Base-by-base conservation (phyloP, 2,888 invertebrate genomes). In the Hartigia nigra region DNA sequence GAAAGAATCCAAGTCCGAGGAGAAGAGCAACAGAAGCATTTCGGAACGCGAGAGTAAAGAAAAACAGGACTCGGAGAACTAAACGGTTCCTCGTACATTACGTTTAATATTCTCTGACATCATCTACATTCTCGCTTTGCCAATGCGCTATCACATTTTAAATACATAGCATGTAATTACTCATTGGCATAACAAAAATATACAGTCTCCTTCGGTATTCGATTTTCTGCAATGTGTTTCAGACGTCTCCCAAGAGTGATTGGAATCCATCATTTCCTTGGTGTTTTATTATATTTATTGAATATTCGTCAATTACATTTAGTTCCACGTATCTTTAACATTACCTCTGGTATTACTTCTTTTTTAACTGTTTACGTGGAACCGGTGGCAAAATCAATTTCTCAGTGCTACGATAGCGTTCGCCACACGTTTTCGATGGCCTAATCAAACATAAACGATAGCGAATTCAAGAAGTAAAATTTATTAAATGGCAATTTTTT, bases 1-100 rank as follows among this genome's bases (percentile, higher is more conserved):
- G 9, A 90, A 89, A 37, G 87, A 89, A 31, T 83, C 84, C 1
- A 88, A 87, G 36, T 87, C 83, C 70, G 89, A 85, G 4, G 89
- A 89, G 0, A 90, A 89, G 32, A 85, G 83, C 69, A 84, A 85
- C 74, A 85, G 81, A 76, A 82, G 85, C 32, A 87, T 86, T 36
- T 86, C 86, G 78, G 82, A 83, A 72, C 85, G 80, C 80, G 87
- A 86, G 70, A 84, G 80, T 78, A 87, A 87, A 77, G 87, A 87
- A 74, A 87, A 86, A 76, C 70, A 81, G n/a, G 88, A 88, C 76
- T 85, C 86, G 37, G 88, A 88, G 76, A 88, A 85, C 83, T 88
- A 80, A 86, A 37, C 5, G 11, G 12, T 34, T 77, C 11, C 14
- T 23, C 70, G n/a, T 70, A 34, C 4, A 36, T 4, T 55, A 55